Evolutionary conservation across 2,888 invertebrate species (phyloP).

Genomic region (Aphodius granarius): DNA sequence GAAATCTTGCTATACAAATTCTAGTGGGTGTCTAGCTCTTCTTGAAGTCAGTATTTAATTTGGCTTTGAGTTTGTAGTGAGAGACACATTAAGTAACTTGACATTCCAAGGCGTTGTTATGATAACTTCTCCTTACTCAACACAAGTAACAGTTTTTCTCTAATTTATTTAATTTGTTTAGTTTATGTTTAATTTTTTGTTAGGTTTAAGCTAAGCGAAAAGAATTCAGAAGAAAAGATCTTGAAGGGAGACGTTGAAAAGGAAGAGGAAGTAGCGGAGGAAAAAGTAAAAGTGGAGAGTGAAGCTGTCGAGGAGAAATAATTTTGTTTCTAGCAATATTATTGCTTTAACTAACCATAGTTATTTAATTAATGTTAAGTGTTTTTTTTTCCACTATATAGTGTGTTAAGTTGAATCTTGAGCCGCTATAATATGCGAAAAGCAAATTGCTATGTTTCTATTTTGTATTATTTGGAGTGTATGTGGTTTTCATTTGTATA

Average conservation of each 20-base stretch:
- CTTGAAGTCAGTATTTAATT: conserved; percentile 32
- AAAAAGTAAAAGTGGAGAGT: conserved; percentile 14
- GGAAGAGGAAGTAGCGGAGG: conserved; percentile 28
- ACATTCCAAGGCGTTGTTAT: conserved; percentile 28
- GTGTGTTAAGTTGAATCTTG: background rate
- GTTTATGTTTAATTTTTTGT: conserved; percentile 3
- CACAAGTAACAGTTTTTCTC: conserved; percentile 30
- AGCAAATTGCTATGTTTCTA: background rate
- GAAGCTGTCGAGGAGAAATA: conserved; percentile 22
- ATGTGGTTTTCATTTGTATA: background rate
- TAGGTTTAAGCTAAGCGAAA: conserved; percentile 50
- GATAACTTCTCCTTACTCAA: conserved; percentile 30
- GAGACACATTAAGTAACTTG: conserved; percentile 34
- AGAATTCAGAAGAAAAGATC: conserved; percentile 45
- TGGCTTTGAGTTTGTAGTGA: conserved; percentile 33
- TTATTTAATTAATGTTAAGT: background rate
- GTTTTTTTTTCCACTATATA: background rate
- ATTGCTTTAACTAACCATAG: background rate
- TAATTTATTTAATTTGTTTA: background rate
- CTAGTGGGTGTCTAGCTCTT: conserved; percentile 38
- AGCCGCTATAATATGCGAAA: background rate
- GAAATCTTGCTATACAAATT: background rate
- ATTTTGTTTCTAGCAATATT: conserved; percentile 11
- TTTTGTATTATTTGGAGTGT: background rate
- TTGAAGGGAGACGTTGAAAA: conserved; percentile 28